phyloP scores from a whole-genome alignment of 2,888 invertebrate genomes.

The Oscheius onirici region DNA sequence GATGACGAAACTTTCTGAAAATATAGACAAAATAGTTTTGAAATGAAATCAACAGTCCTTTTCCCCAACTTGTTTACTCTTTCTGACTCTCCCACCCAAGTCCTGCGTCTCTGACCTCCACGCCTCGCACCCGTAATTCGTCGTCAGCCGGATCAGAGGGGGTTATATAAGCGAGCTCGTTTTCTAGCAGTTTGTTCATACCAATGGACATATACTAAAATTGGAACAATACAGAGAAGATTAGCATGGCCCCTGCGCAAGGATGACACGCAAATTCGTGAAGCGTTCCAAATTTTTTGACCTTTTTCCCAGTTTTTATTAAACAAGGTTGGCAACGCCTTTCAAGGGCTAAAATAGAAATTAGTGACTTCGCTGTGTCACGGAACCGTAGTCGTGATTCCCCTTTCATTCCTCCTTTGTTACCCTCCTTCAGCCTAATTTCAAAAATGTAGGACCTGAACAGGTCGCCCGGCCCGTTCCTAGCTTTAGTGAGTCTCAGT shows the following conservation, averaged over 20 bases:
- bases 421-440: no score
- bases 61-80: neutral
- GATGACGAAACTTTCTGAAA: no score
- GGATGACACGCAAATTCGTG: slow-evolving; percentile 91
- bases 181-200: slow-evolving; percentile 7
- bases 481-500: no score
- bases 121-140: slow-evolving; percentile 28
- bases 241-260: slow-evolving; percentile 91
- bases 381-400: no score
- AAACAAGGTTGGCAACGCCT: no score
- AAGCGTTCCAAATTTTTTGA: slow-evolving; percentile 36
- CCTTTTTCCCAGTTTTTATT: no score
- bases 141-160: neutral
- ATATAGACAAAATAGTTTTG: neutral
- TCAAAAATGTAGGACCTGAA: no score
- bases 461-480: no score
- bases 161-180: neutral
- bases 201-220: slow-evolving; percentile 76
- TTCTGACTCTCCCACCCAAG: slow-evolving; percentile 6
- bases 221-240: slow-evolving; percentile 92
- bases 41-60: neutral
- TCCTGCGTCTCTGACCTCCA: neutral
- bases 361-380: no score
- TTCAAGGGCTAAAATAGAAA: no score
- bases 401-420: no score